Evolutionary conservation across 2,797 vertebrate genomes (phyloP), one percentile per base, ranked within the genome.

Genomic region (Tachyglossus aculeatus): DNA sequence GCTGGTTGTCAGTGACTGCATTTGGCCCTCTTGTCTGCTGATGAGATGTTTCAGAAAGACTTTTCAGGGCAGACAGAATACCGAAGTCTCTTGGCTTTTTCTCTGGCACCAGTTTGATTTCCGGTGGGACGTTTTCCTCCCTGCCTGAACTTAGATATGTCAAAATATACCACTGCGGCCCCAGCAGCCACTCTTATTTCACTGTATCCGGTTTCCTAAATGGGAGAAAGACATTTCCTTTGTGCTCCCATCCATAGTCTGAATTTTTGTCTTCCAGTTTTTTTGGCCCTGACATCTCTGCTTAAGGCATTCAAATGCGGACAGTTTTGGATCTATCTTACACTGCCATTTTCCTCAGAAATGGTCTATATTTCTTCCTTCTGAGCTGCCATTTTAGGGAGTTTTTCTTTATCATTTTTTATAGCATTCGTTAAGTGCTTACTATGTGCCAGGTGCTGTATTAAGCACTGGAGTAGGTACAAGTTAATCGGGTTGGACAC

Each of bases 31-130:
- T 48, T 25, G 13, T 48, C 65, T 56, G 53, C 39, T 62, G 52
- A 61, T 63, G 59, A 78, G 67, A 67, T 25, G 18, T 47, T 51
- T 71, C 38, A 47, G 51, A 58, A 2, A 67, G 7, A 22, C 9
- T 32, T 74, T 74, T 71, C 57, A 71, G 44, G 43, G 21, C 60
- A 36, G 13, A 69, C 68, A 64, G 22, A 34, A 5, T 37, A 10
- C 60, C 12, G n/a, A 39, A 27, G 15, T 25, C 21, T 34, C 50
- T 25, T 67, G 34, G 41, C 43, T 68, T 84, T 87, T 54, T 72
- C n/a, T 15, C 65, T 45, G 67, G 38, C 67, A 58, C 55, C 36
- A 55, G 34, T 10, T 31, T 27, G 52, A 70, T 86, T 83, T 66
- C 57, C 75, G 64, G 34, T 40, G 74, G 61, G 43, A 63, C 57